Evolutionary conservation across 2,888 invertebrate genomes (phyloP).

Genomic region (Tineola bisselliella): DNA sequence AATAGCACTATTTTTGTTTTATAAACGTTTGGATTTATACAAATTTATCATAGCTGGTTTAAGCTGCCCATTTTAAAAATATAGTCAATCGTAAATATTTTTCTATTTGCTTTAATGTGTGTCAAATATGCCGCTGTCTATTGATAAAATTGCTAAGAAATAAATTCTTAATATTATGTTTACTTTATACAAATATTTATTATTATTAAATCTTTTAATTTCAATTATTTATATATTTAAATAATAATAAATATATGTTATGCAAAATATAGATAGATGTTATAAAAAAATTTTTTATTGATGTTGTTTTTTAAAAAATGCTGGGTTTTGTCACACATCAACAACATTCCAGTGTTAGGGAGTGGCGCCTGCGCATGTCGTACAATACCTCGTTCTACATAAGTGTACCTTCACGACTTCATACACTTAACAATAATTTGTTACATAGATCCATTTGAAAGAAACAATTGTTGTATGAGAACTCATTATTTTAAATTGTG

Average conservation of each 20-base stretch:
- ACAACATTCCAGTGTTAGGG: slow-evolving; percentile 10
- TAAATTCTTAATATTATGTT: too few species aligned
- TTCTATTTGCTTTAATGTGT: slow-evolving; percentile 8
- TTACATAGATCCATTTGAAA: not conserved
- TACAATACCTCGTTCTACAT: not conserved
- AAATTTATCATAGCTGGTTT: too few species aligned
- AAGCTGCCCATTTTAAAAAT: too few species aligned
- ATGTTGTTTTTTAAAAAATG: too few species aligned
- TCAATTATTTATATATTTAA: too few species aligned
- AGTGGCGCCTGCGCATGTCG: slow-evolving; percentile 11
- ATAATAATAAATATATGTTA: too few species aligned
- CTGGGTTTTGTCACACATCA: not conserved
- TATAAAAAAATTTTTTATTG: too few species aligned
- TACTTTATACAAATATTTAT: too few species aligned
- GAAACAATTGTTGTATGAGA: not conserved
- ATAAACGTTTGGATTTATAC: too few species aligned
- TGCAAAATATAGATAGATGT: too few species aligned
- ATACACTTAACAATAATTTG: not conserved
- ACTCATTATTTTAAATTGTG: not conserved
- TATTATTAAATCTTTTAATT: too few species aligned
- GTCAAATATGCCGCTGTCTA: slow-evolving; percentile 9
- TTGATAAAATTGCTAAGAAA: not conserved
- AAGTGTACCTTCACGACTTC: slow-evolving; percentile 8
- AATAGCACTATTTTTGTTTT: too few species aligned
- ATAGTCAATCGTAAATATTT: not conserved